Conservation (phyloP, 2,797 vertebrate species). For the Acomys russatus region DNA sequence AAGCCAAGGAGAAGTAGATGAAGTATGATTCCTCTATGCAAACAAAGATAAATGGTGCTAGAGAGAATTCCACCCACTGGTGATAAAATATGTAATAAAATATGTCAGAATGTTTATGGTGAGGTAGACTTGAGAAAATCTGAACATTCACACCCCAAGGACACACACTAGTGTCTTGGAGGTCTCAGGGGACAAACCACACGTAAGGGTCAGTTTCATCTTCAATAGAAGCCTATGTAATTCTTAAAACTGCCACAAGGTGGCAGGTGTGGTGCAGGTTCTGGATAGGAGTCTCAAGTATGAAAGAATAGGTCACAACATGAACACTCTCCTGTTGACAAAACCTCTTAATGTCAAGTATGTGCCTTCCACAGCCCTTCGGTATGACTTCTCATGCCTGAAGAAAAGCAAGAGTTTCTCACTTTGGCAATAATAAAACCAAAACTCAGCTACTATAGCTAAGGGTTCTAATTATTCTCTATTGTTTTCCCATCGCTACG, state of each 20-base stretch:
- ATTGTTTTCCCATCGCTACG: background rate
- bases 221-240: background rate
- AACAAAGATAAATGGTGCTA: slow-evolving; percentile 8
- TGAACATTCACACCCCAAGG: background rate
- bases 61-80: background rate
- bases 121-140: background rate
- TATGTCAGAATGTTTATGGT: background rate
- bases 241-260: slow-evolving; percentile 23
- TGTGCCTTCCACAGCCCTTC: background rate
- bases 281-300: background rate
- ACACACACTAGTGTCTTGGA: slow-evolving; percentile 23
- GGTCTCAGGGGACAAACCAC: background rate
- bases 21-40: background rate
- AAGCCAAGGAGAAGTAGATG: background rate
- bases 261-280: slow-evolving; percentile 13
- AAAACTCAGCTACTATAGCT: background rate
- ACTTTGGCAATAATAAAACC: background rate
- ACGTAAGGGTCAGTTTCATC: background rate
- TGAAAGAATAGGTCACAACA: background rate
- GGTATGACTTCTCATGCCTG: background rate
- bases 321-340: background rate
- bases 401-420: background rate
- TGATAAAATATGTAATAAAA: background rate
- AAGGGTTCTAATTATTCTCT: background rate
- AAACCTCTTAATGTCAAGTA: background rate